Evolutionary conservation across 2,888 invertebrate genomes (phyloP).

Genomic region (Apantesis nais): DNA sequence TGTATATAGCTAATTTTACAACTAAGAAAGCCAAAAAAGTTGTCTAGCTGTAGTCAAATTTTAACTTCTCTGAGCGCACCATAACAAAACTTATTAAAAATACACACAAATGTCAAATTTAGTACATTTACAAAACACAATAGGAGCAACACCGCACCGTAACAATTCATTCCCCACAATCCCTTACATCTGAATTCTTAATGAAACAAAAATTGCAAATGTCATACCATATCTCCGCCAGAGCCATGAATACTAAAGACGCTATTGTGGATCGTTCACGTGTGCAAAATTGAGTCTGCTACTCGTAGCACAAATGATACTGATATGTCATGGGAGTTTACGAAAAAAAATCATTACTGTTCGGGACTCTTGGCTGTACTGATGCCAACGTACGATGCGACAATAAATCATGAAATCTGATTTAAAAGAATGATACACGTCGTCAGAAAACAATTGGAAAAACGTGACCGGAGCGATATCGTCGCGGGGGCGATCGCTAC

Average conservation of each 20-base stretch:
- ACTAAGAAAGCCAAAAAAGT: neutral
- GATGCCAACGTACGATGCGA: constrained; percentile 51
- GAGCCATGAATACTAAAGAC: constrained; percentile 84
- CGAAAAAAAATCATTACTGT: constrained; percentile 39
- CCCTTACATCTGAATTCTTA: constrained; percentile 81
- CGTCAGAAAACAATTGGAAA: constrained; percentile 84
- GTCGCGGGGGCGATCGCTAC: constrained; percentile 72
- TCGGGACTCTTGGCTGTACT: constrained; percentile 25
- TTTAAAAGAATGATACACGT: constrained; percentile 84
- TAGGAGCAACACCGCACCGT: constrained; percentile 38
- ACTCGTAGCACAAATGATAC: constrained; percentile 72
- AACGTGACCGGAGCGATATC: constrained; percentile 78
- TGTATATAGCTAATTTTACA: neutral
- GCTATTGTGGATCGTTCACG: constrained; percentile 79
- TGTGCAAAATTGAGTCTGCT: constrained; percentile 75
- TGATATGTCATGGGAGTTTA: constrained; percentile 65
- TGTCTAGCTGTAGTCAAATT: neutral
- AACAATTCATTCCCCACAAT: constrained; percentile 75
- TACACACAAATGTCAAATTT: neutral
- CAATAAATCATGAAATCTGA: constrained; percentile 78
- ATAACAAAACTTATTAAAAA: neutral
- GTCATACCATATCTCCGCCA: constrained; percentile 76
- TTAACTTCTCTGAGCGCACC: neutral
- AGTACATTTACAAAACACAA: constrained; percentile 13
- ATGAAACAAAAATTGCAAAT: constrained; percentile 85